These are phyloP conservation scores for Aethes cnicana DNA, from an alignment of 2,888 invertebrate species.

Conservation along the genomic window DNA sequence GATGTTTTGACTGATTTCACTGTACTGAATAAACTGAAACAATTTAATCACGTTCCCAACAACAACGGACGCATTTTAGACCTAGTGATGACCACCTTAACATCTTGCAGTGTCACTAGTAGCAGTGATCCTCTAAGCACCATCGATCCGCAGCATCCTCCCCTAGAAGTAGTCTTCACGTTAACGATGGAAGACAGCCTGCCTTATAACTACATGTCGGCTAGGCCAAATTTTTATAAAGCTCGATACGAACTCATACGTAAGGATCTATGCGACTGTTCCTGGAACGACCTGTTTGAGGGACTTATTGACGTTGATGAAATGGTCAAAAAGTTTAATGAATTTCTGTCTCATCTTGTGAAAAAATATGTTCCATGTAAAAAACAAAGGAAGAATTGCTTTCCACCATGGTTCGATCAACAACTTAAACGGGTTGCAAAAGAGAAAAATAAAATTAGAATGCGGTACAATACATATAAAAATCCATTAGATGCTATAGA, in stretches of 20 bases:
- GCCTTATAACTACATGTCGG: background rate
- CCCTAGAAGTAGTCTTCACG: conserved; percentile 8
- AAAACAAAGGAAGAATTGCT: background rate
- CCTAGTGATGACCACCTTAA: conserved; percentile 9
- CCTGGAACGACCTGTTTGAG: conserved; percentile 1
- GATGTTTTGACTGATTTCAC: conserved; percentile 16
- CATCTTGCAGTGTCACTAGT: background rate
- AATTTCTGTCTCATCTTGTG: background rate
- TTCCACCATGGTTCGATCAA: conserved; percentile 17
- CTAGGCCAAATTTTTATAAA: conserved; percentile 10
- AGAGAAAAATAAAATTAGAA: conserved; percentile 25
- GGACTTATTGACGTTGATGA: conserved; percentile 4
- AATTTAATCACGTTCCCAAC: conserved; percentile 14
- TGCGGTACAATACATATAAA: conserved; percentile 18
- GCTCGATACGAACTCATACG: conserved; percentile 10
- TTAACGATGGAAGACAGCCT: background rate
- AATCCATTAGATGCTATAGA: conserved; percentile 22
- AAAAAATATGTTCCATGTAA: conserved; percentile 4
- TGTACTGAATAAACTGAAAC: conserved; percentile 16
- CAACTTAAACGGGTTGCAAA: conserved; percentile 9
- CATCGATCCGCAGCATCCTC: conserved; percentile 16
- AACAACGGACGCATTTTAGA: conserved; percentile 8
- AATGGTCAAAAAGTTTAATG: conserved; percentile 12
- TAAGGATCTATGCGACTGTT: background rate
- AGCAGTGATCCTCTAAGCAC: background rate